Percentiles rank a stretch among this genome's conserved stretches.
Conservation (phyloP, 2,797 vertebrate species). For the Phrynocephalus guinanensis region DNA sequence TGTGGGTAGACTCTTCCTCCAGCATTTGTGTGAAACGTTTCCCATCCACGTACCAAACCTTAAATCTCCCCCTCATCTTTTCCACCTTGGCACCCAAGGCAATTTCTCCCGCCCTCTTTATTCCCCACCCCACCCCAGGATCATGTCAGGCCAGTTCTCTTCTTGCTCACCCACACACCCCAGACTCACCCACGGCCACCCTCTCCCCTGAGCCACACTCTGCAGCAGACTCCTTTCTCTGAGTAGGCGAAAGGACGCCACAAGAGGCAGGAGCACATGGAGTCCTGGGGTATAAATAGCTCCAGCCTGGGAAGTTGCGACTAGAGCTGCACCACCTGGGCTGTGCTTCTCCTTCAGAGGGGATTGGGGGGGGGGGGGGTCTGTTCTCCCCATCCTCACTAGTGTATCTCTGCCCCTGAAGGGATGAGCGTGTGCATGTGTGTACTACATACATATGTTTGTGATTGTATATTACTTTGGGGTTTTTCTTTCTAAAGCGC, state of each 20-base stretch:
- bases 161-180: neutral
- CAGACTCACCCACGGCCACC: neutral
- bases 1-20: neutral
- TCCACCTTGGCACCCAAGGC: neutral
- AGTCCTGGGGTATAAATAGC: slow-evolving; percentile 41
- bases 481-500: neutral
- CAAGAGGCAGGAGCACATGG: slow-evolving; percentile 9
- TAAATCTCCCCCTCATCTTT: neutral
- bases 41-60: too few relatives aligned
- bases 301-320: slow-evolving; percentile 6
- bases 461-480: too few relatives aligned
- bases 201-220: neutral
- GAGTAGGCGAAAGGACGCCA: slow-evolving; percentile 18
- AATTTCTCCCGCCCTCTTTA: neutral
- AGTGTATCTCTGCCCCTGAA: neutral
- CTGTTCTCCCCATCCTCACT: neutral
- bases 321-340: slow-evolving; percentile 30
- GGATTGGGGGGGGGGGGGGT: neutral
- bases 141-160: neutral
- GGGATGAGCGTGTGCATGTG: too few relatives aligned
- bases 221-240: neutral
- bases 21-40: neutral
- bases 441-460: neutral
- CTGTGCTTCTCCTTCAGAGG: neutral
- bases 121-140: neutral